Conservation (phyloP, 2,888 invertebrate genomes). For the Augochlorella aurata region DNA sequence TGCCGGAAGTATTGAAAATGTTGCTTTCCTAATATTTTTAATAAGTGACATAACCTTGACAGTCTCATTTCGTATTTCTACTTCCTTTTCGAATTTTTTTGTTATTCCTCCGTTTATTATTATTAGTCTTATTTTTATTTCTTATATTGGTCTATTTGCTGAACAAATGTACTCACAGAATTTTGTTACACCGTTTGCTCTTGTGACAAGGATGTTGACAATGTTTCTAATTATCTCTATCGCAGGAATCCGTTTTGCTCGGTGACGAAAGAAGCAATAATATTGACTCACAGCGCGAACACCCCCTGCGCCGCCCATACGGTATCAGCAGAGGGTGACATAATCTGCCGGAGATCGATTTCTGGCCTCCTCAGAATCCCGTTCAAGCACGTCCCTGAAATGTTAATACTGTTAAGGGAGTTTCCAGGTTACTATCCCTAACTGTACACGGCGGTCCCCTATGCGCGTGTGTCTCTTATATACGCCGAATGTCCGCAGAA, state of each 20-base stretch:
- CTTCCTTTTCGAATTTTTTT: no score
- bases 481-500: conserved; percentile 33
- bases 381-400: conserved; percentile 71
- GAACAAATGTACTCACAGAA: no score
- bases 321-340: conserved; percentile 39
- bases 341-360: conserved; percentile 69
- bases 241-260: neutral
- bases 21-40: no score
- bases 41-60: no score
- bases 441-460: conserved; percentile 28
- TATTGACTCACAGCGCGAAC: neutral
- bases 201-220: no score
- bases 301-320: conserved; percentile 18
- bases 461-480: conserved; percentile 36
- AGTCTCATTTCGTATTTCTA: no score
- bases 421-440: conserved; percentile 68
- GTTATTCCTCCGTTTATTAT: no score
- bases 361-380: conserved; percentile 53
- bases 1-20: no score
- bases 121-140: no score
- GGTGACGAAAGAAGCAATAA: neutral
- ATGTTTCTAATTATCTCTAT: neutral
- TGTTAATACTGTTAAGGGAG: conserved; percentile 76
- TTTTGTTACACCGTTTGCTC: no score
- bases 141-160: no score